These are phyloP conservation scores for Netelia melanura DNA, from an alignment of 2,888 invertebrate species.

Conservation along the genomic window DNA sequence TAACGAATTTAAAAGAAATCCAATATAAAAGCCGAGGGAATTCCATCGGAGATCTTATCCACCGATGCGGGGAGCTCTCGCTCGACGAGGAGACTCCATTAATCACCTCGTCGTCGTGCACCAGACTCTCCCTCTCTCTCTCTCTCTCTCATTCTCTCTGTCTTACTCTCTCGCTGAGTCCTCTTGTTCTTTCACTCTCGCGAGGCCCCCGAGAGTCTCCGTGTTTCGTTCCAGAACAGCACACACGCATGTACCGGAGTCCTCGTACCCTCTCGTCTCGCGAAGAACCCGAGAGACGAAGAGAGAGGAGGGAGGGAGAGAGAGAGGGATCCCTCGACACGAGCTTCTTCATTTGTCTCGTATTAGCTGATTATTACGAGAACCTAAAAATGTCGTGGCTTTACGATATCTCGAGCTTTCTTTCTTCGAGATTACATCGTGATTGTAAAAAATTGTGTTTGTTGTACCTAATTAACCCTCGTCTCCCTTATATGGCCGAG, in stretches of 20 bases:
- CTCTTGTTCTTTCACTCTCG: constrained; percentile 64
- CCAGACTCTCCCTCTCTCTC: constrained; percentile 50
- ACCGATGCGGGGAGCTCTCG: constrained; percentile 77
- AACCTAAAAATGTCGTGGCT: constrained; percentile 75
- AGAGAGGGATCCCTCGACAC: constrained; percentile 45
- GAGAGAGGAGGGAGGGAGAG: not conserved
- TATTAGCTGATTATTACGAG: constrained; percentile 80
- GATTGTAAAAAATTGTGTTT: not conserved
- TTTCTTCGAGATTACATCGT: not conserved
- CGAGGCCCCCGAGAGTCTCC: constrained; percentile 63
- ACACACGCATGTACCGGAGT: constrained; percentile 16
- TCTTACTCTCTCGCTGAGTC: constrained; percentile 54
- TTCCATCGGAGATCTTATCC: constrained; percentile 85
- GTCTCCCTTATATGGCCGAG: not conserved
- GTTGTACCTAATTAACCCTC: not conserved
- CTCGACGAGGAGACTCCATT: constrained; percentile 83
- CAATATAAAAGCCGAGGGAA: constrained; percentile 84
- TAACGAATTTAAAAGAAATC: constrained; percentile 84
- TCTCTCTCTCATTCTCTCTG: constrained; percentile 49
- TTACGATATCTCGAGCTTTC: not conserved
- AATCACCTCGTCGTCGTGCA: constrained; percentile 78
- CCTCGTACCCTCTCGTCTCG: constrained; percentile 26
- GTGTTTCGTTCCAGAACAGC: constrained; percentile 35
- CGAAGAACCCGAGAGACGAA: not conserved
- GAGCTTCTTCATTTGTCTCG: constrained; percentile 80